Evolutionary conservation across 2,797 vertebrate species (phyloP).

Genomic region (Helostoma temminkii): DNA sequence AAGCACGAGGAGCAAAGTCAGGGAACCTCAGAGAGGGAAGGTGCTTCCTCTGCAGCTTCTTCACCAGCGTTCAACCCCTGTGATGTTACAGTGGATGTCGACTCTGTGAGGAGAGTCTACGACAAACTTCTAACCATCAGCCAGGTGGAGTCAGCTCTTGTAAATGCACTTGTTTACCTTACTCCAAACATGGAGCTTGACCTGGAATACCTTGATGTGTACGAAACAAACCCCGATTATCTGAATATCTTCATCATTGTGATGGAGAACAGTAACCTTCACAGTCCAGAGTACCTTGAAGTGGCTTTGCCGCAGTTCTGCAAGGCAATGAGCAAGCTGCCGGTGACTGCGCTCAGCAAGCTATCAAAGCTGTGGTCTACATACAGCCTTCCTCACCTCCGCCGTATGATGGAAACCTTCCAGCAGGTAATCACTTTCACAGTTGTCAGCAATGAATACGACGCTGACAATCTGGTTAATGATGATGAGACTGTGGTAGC

Average conservation of each 20-base stretch:
- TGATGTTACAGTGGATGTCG: slow-evolving; percentile 92
- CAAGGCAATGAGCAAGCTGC: slow-evolving; percentile 98
- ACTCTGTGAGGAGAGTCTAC: slow-evolving; percentile 93
- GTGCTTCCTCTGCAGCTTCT: slow-evolving; percentile 83
- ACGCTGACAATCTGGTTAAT: slow-evolving; percentile 92
- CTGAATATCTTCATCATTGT: slow-evolving; percentile 97
- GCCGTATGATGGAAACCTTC: slow-evolving; percentile 97
- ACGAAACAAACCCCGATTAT: slow-evolving; percentile 94
- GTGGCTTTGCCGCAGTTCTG: slow-evolving; percentile 95
- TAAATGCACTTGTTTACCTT: slow-evolving; percentile 95
- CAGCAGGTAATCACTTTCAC: slow-evolving; percentile 99
- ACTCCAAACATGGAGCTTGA: slow-evolving; percentile 98
- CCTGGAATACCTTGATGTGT: slow-evolving; percentile 96
- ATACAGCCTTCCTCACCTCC: slow-evolving; percentile 89
- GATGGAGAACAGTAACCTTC: slow-evolving; percentile 98
- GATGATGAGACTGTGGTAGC: slow-evolving; percentile 97
- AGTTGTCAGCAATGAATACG: slow-evolving; percentile 97
- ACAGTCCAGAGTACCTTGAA: slow-evolving; percentile 98
- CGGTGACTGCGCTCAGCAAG: slow-evolving; percentile 90
- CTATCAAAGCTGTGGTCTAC: slow-evolving; percentile 92
- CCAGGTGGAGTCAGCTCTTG: slow-evolving; percentile 93
- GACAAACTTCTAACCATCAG: slow-evolving; percentile 91
- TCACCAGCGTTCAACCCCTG: slow-evolving; percentile 81
- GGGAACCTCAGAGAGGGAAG: slow-evolving; percentile 80
- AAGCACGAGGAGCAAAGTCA: slow-evolving; percentile 88